These are phyloP conservation scores for Odontothrips loti DNA, from an alignment of 2,888 invertebrate genomes.

Conservation along the genomic window DNA sequence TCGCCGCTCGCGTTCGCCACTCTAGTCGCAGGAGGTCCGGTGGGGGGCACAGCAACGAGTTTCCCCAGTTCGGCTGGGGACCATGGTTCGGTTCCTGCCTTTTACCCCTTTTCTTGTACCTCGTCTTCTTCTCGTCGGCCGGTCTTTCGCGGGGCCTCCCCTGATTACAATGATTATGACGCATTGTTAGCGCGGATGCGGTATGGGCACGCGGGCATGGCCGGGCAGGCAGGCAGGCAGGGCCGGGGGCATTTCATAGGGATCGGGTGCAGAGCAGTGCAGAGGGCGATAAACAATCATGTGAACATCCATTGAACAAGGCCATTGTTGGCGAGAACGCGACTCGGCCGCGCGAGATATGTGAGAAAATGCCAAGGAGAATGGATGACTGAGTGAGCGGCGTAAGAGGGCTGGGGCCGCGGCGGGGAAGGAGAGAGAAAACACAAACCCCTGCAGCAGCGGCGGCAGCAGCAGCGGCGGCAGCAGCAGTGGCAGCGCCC, in stretches of 20 bases:
- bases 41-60: no score
- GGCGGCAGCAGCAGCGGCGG: no score
- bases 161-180: slow-evolving; percentile 20
- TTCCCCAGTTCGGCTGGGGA: no score
- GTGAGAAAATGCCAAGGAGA: not conserved
- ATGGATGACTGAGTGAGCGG: no score
- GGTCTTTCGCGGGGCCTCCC: no score
- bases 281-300: not conserved
- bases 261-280: not conserved
- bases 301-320: slow-evolving; percentile 20
- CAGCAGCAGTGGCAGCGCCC: no score
- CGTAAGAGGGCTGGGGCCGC: not conserved
- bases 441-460: no score
- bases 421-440: not conserved
- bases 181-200: slow-evolving; percentile 13
- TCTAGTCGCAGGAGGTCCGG: no score
- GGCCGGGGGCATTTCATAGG: not conserved
- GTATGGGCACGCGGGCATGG: not conserved
- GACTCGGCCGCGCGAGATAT: not conserved
- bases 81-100: not conserved
- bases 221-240: no score
- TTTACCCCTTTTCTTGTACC: not conserved
- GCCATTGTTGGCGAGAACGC: slow-evolving; percentile 2
- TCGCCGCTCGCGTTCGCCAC: no score
- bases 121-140: not conserved